Evolutionary conservation across 2,888 invertebrate genomes (phyloP).

Genomic region (Acrocera orbiculus): DNA sequence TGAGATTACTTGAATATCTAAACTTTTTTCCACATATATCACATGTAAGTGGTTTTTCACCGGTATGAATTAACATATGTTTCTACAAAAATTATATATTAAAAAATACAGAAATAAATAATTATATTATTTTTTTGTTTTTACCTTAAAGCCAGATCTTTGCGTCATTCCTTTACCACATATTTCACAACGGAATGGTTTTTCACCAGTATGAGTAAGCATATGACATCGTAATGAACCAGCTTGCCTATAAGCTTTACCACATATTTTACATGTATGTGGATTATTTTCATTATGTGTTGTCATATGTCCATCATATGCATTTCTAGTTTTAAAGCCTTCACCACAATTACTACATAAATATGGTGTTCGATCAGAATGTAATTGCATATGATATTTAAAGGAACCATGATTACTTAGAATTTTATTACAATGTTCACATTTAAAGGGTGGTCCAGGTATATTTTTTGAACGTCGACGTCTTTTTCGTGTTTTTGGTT

Average conservation of each 20-base stretch:
- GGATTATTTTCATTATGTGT: slow-evolving; percentile 26
- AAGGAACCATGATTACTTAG: slow-evolving; percentile 26
- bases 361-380: slow-evolving; percentile 25
- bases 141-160: slow-evolving; percentile 26
- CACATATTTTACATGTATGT: slow-evolving; percentile 23
- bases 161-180: slow-evolving; percentile 30
- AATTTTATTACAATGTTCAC: slow-evolving; percentile 23
- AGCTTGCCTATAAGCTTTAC: slow-evolving; percentile 25
- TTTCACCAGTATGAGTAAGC: slow-evolving; percentile 24
- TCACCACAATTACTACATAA: slow-evolving; percentile 24
- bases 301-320: slow-evolving; percentile 26
- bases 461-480: slow-evolving; percentile 7
- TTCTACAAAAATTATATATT: slow-evolving; percentile 14
- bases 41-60: slow-evolving; percentile 26
- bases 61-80: slow-evolving; percentile 28
- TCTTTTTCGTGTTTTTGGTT: slow-evolving; percentile 6
- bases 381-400: slow-evolving; percentile 29
- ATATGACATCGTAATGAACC: slow-evolving; percentile 26
- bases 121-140: not conserved
- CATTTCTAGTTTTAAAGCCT: slow-evolving; percentile 29
- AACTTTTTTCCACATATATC: slow-evolving; percentile 24
- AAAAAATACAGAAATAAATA: not conserved
- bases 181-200: slow-evolving; percentile 24
- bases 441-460: slow-evolving; percentile 14
- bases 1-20: slow-evolving; percentile 28